Evolutionary conservation across 2,113 vertebrate species (phyloP).

Genomic region (Jacana jacana): DNA sequence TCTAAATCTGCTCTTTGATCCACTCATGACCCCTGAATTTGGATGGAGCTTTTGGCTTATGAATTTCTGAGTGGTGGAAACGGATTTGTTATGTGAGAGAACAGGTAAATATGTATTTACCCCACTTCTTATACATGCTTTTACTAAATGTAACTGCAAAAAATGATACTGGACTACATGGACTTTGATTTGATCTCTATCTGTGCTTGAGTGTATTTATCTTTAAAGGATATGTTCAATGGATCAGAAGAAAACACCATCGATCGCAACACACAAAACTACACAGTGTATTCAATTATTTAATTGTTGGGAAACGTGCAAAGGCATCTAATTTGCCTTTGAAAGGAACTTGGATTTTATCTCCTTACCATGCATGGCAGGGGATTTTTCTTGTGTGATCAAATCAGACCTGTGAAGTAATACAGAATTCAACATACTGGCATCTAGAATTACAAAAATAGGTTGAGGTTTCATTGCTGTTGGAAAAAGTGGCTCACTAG

Average conservation of each 20-base stretch:
- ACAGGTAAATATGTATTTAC: background rate
- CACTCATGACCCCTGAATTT: background rate
- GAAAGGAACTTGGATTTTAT: slow-evolving; percentile 2
- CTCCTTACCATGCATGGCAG: background rate
- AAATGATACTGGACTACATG: background rate
- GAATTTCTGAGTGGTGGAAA: background rate
- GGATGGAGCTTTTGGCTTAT: background rate
- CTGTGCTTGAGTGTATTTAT: background rate
- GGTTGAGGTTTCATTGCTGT: background rate
- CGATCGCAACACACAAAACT: background rate
- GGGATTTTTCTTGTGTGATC: background rate
- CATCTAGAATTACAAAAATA: background rate
- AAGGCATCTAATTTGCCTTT: background rate
- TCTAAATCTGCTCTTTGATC: too few species aligned
- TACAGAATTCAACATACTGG: background rate
- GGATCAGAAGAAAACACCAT: background rate
- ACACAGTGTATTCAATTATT: background rate
- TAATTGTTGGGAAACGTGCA: background rate
- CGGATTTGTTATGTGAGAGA: background rate
- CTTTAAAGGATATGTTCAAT: background rate
- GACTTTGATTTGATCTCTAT: background rate
- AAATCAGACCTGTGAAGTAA: slow-evolving; percentile 1
- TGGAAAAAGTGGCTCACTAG: background rate
- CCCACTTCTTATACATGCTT: background rate
- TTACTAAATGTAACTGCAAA: background rate